Percentiles rank a stretch among this genome's conserved stretches.
Evolutionary conservation across 2,113 vertebrate genomes (phyloP).

Genomic region (Ceyx melanurus): DNA sequence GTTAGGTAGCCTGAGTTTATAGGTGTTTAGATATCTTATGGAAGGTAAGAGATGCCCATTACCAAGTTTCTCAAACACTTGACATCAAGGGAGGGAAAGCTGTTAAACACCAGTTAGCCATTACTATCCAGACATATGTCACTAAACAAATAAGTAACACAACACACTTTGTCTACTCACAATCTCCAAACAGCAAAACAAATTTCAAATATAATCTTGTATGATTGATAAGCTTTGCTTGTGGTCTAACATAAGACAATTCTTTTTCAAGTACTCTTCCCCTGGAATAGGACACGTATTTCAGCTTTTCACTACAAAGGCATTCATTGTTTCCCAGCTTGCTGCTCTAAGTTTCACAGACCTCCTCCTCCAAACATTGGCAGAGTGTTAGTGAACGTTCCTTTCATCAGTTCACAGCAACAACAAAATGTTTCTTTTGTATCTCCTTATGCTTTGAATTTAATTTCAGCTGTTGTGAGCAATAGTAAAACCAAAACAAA

Average conservation of each 20-base stretch:
- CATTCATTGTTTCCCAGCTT: slow-evolving; percentile 26
- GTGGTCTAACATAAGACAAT: not conserved
- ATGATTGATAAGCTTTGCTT: not conserved
- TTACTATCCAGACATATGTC: not conserved
- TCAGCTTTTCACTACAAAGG: slow-evolving; percentile 33
- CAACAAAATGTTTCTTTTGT: slow-evolving; percentile 20
- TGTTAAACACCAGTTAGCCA: not conserved
- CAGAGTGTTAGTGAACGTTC: slow-evolving; percentile 31
- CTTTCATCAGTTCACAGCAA: slow-evolving; percentile 27
- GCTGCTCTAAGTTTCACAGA: slow-evolving; percentile 13
- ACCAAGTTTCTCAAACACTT: not conserved
- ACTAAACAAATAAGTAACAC: not conserved
- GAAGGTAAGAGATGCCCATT: not conserved
- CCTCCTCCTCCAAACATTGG: slow-evolving; percentile 7
- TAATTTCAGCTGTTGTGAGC: slow-evolving; percentile 2
- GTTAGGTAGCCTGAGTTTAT: not conserved
- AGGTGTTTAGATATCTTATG: not conserved
- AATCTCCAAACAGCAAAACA: not conserved
- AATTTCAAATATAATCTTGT: not conserved
- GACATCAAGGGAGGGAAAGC: not conserved
- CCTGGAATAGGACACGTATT: not conserved
- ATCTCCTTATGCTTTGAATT: slow-evolving; percentile 33
- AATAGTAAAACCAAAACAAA: slow-evolving; percentile 11
- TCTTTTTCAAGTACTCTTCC: not conserved
- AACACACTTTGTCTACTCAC: not conserved